Conservation (phyloP, 1,140 invertebrate genomes). For the Scylla paramamosain region DNA sequence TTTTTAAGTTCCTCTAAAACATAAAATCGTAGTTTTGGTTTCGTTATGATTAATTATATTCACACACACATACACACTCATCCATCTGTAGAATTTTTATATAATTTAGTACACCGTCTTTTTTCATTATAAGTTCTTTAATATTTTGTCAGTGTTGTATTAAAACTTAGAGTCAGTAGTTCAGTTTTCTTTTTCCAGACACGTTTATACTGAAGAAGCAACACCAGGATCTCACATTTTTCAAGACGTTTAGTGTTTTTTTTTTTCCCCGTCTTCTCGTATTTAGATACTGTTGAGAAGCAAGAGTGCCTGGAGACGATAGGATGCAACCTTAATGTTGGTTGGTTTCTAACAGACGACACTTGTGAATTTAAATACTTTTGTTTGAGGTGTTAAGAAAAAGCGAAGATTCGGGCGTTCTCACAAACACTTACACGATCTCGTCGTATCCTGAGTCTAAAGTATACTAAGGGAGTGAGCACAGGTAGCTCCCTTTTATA, state of each 20-base stretch:
- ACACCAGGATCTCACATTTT: too few species aligned
- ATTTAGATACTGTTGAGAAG: background rate
- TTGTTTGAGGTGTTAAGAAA: too few species aligned
- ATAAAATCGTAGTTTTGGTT: background rate
- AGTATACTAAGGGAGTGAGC: constrained; percentile 37
- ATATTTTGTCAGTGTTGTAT: background rate
- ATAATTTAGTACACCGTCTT: background rate
- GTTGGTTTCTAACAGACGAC: too few species aligned
- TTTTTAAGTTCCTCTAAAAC: background rate
- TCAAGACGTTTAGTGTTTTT: background rate
- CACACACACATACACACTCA: too few species aligned
- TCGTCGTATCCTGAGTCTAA: constrained; percentile 60
- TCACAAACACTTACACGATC: constrained; percentile 37
- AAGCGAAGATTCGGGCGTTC: background rate
- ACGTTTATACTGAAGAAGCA: background rate
- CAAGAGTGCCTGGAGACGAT: too few species aligned
- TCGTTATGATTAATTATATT: background rate
- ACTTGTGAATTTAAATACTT: too few species aligned
- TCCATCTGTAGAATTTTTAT: background rate
- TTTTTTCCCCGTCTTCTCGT: background rate
- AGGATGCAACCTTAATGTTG: too few species aligned
- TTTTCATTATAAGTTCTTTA: background rate
- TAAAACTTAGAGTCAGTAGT: background rate
- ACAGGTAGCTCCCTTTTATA: constrained; percentile 29
- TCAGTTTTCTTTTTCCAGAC: background rate